Conservation (phyloP, 2,888 invertebrate species). For the Allophyes oxyacanthae region DNA sequence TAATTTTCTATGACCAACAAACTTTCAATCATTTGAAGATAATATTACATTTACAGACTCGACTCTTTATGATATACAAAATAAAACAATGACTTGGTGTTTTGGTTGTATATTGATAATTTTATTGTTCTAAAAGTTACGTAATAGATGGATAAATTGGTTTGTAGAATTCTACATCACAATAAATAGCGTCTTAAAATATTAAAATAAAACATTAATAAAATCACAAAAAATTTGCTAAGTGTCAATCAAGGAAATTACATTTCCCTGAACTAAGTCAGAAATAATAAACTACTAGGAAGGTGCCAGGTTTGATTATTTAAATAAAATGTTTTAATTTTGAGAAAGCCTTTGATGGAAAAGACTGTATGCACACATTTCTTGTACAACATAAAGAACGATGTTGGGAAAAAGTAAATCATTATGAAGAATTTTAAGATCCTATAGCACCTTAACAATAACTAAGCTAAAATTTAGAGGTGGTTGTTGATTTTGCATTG, state of each 20-base stretch:
- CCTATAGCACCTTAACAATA: slow-evolving; percentile 57
- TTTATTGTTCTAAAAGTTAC: slow-evolving; percentile 71
- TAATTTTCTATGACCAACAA: no score
- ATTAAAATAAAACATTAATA: slow-evolving; percentile 52
- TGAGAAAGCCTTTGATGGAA: slow-evolving; percentile 62
- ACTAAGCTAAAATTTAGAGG: slow-evolving; percentile 78
- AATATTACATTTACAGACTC: slow-evolving; percentile 1
- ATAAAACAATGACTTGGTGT: slow-evolving; percentile 53
- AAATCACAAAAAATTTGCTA: slow-evolving; percentile 69
- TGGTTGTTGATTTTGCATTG: slow-evolving; percentile 97
- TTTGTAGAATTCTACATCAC: slow-evolving; percentile 66
- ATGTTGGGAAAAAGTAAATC: slow-evolving; percentile 58
- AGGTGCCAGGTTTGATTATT: slow-evolving; percentile 64
- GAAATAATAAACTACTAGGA: slow-evolving; percentile 72
- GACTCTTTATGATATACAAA: not conserved
- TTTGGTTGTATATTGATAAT: slow-evolving; percentile 64
- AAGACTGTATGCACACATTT: slow-evolving; percentile 57
- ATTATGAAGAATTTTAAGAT: slow-evolving; percentile 42
- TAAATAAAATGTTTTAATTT: slow-evolving; percentile 60
- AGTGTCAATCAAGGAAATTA: slow-evolving; percentile 48
- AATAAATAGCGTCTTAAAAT: slow-evolving; percentile 64
- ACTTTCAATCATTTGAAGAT: not conserved
- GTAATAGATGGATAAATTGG: slow-evolving; percentile 68
- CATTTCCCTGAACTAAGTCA: slow-evolving; percentile 57
- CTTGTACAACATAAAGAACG: slow-evolving; percentile 57